Evolutionary conservation across 92 coral and sea anemone species (phyloP), one percentile per base, ranked within the genome.

Genomic region (Micromussa lordhowensis): DNA sequence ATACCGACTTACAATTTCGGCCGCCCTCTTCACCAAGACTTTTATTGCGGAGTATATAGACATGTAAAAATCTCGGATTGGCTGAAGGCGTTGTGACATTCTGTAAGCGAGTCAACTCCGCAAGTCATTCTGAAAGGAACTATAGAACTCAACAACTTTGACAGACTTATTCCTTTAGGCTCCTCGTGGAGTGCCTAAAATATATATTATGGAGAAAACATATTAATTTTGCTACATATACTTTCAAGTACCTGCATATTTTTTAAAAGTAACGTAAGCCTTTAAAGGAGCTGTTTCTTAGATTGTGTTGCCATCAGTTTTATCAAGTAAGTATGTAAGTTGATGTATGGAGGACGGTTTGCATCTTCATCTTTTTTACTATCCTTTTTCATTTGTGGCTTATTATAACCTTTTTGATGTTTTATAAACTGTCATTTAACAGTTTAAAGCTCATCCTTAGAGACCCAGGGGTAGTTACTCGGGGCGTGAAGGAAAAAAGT

Each of bases 21-120:
- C 74, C 14, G 85, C 85, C 26, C 22, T 81, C 10, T 76, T 63
- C 11, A 81, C 31, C 36, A 36, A 66, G 51, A 16, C 40, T 81
- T 81, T 81, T 13, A 68, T 8, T 8, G 32, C 51, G 9, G 51
- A 5, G 32, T 76, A 81, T 12, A 15, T 29, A 14, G 34, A 3
- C n/a, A 44, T 35, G 19, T 24, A 63, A 40, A 28, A 11, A 29
- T 15, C 8, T 35, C 57, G 40, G 38, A 29, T 81, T 63, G 36
- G 54, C 7, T 6, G 51, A 32, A 24, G 34, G 55, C 15, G 75
- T 66, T 16, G 75, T 63, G 32, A 22, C 57, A 7, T 81, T 81
- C 75, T 38, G 75, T 12, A 36, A 36, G 15, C 75, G 76, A n/a
- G 58, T 24, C 26, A 81, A 18, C 32, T n/a, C 35, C 24, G 75